Evolutionary conservation across 2,797 vertebrate genomes (phyloP).

Genomic region (Peromyscus eremicus): DNA sequence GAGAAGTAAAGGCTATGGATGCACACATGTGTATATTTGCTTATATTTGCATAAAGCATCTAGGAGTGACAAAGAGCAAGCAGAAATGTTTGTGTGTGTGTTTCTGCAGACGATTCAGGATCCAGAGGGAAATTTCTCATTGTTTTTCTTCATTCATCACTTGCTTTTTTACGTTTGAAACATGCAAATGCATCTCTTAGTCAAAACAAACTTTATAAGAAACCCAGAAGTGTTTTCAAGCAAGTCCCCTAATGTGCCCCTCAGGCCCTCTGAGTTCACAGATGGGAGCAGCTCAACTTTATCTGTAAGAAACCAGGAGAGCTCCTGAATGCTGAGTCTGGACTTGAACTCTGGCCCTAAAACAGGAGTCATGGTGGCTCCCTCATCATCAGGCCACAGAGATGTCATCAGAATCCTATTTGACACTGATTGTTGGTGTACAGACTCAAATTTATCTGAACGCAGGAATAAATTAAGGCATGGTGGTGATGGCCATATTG

Average conservation of each 20-base stretch:
- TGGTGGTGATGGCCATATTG: neutral
- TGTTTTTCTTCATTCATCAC: neutral
- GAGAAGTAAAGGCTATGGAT: neutral
- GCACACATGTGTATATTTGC: neutral
- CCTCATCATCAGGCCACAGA: neutral
- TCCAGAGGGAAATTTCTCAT: neutral
- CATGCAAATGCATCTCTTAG: neutral
- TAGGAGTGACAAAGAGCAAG: neutral
- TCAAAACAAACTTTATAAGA: conserved; percentile 7
- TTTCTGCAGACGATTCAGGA: neutral
- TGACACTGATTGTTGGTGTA: too few relatives aligned
- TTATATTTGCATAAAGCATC: conserved; percentile 24
- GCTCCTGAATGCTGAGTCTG: neutral
- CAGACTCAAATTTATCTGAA: neutral
- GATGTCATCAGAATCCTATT: neutral
- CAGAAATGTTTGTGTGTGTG: neutral
- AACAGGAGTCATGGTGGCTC: neutral
- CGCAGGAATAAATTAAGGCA: neutral
- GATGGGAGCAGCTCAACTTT: neutral
- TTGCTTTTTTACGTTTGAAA: neutral
- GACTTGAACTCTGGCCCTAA: neutral
- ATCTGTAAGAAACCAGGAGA: neutral
- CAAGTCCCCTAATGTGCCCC: neutral
- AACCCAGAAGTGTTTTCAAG: neutral
- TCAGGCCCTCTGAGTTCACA: neutral